Conservation (phyloP, 2,888 invertebrate species). For the Notocelia uddmanniana region DNA sequence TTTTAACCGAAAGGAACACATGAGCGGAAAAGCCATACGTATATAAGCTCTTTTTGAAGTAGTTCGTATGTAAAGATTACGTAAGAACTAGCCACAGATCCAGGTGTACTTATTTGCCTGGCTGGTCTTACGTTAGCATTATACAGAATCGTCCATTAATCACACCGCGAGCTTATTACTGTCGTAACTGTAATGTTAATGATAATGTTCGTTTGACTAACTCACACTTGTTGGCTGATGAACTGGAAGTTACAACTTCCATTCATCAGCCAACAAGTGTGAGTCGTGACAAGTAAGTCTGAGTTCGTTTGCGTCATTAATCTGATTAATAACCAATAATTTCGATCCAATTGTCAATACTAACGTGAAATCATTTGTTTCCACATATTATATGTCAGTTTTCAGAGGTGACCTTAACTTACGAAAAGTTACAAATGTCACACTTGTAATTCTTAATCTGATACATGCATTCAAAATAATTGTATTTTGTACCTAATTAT, state of each 20-base stretch:
- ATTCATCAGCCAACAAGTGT: no score
- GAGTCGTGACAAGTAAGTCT: no score
- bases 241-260: not conserved
- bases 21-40: not conserved
- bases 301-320: no score
- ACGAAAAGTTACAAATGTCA: no score
- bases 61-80: not conserved
- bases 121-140: conserved; percentile 6
- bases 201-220: not conserved
- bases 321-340: not conserved
- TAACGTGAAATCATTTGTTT: no score
- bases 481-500: not conserved
- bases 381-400: no score
- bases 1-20: conserved; percentile 15
- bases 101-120: not conserved
- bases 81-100: conserved; percentile 8
- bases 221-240: not conserved
- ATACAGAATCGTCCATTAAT: conserved; percentile 19
- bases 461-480: no score
- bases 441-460: no score
- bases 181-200: not conserved
- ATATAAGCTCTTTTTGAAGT: not conserved
- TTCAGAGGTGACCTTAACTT: no score
- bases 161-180: not conserved
- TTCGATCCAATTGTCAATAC: not conserved